Conservation (phyloP, 2,888 invertebrate genomes). For the Habrosyne pyritoides region DNA sequence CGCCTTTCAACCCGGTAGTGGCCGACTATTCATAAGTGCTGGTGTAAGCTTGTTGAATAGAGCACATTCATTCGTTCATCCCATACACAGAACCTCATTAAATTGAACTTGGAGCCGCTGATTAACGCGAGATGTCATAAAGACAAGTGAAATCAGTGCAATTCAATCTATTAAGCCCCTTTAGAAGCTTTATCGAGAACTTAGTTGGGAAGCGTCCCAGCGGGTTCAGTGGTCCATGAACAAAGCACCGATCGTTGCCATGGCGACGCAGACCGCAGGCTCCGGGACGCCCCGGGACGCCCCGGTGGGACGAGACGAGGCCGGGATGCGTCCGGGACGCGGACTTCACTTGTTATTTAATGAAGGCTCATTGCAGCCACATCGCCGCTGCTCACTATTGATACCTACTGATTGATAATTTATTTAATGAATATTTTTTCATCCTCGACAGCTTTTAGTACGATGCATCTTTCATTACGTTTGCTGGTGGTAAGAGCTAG, state of each 20-base stretch:
- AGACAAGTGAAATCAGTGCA: neutral
- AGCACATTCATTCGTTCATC: no score
- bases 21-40: no score
- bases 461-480: no score
- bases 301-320: neutral
- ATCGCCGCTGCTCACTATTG: neutral
- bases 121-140: neutral
- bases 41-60: no score
- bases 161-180: neutral
- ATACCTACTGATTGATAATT: neutral
- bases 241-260: neutral
- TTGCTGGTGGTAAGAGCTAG: no score
- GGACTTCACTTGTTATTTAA: neutral
- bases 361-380: neutral
- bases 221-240: neutral
- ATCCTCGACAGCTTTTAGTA: no score
- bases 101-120: neutral
- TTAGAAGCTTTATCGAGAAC: slow-evolving; percentile 2
- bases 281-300: neutral
- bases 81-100: neutral
- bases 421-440: no score
- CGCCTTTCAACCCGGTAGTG: no score
- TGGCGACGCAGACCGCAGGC: neutral
- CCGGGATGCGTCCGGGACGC: neutral
- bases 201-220: neutral